Evolutionary conservation across 1,140 invertebrate genomes (phyloP), one percentile per base, ranked within the genome.

Genomic region (Proctacanthus coquilletti): DNA sequence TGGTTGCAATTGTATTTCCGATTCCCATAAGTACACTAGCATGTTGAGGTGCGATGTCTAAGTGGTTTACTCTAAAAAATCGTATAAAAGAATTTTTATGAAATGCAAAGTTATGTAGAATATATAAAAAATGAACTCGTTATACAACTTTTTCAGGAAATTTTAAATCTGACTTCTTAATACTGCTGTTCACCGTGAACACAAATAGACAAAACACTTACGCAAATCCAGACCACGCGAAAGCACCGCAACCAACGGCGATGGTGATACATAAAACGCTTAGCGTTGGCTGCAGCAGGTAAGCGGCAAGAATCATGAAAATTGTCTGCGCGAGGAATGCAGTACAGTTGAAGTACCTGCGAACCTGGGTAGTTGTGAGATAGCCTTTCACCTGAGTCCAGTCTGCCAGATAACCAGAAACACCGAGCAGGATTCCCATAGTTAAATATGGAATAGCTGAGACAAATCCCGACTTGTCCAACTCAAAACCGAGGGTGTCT

Each of bases 181-280:
- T n/a, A n/a, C n/a, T n/a, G 4, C 4, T 3, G n/a, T 30, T 30
- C 29, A 30, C 6, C 23, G 4, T 11, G 15, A n/a, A n/a, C n/a
- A n/a, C n/a, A n/a, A n/a, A n/a, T n/a, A n/a, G n/a, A n/a, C n/a
- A n/a, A 17, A 15, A 31, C 30, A 56, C 48, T 56, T 64, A 82
- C 80, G 77, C 77, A 54, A 83, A 89, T 34, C 83, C 87, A 11
- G 82, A 77, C 80, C 83, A 88, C 5, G 85, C 81, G 54, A 91
- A 87, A 2, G 84, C 88, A 18, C 85, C 84, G 9, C 89, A 64
- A 1, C 86, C 86, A 8, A 91, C 83, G 13, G 86, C 84, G 36
- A 88, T 69, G 1, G 81, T 84, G 5, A 94, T 66, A 54, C 74
- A 88, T 2, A 73, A 62, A 10, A 89, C 69, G 20, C 79, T 80